Evolutionary conservation across 37 sponge, comb jelly and placozoan species (phyloP).

Genomic region (Oopsacas minuta): DNA sequence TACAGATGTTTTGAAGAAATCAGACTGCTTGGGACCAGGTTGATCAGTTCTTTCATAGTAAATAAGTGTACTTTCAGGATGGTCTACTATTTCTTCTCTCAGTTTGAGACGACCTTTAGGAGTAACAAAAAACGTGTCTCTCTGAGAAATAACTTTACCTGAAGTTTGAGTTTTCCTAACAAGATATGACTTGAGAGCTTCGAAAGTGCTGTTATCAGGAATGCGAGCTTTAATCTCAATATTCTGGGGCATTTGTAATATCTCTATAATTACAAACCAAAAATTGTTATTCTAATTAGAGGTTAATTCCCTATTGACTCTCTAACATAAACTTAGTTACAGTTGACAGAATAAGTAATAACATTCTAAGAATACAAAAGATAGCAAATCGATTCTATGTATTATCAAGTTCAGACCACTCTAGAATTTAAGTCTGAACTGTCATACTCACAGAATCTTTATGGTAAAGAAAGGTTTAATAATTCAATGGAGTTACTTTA

Average conservation of each 20-base stretch:
- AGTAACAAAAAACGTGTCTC: neutral
- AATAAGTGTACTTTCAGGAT: neutral
- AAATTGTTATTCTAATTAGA: no score
- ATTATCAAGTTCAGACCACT: neutral
- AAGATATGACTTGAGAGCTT: neutral
- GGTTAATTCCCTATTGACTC: no score
- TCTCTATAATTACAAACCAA: no score
- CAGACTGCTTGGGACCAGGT: constrained; percentile 6
- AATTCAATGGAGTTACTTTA: neutral
- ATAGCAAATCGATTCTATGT: no score
- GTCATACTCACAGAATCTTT: neutral
- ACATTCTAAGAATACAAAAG: no score
- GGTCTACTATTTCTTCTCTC: neutral
- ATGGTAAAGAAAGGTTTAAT: neutral
- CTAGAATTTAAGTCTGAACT: neutral
- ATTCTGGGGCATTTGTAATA: constrained; percentile 4
- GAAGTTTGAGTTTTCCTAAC: neutral
- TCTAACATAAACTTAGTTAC: no score
- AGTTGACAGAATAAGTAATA: no score
- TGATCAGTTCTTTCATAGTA: neutral
- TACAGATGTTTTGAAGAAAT: neutral
- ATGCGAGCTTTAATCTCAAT: constrained; percentile 16
- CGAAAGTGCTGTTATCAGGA: neutral
- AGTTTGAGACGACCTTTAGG: constrained; percentile 17
- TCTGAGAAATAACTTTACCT: neutral